These are phyloP conservation scores for Trypoxylus dichotomus DNA, from an alignment of 1,140 invertebrate species.

Conservation along the genomic window DNA sequence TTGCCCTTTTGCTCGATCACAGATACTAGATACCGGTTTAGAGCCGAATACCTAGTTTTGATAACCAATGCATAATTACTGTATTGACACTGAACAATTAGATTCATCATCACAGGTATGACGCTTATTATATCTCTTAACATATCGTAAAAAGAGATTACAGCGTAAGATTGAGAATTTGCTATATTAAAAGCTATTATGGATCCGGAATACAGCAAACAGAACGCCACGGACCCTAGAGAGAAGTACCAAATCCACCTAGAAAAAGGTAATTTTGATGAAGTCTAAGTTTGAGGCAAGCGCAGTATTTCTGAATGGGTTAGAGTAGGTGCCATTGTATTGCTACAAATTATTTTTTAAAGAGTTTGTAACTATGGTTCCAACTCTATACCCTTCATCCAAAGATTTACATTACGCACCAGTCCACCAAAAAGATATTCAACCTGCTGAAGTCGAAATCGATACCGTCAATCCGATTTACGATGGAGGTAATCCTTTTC, in stretches of 20 bases:
- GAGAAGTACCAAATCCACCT: not conserved
- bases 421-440: not conserved
- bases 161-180: not conserved
- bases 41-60: not conserved
- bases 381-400: no score
- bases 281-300: not conserved
- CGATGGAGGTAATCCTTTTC: not conserved
- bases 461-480: not conserved
- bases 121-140: not conserved
- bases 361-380: no score
- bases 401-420: not conserved
- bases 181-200: not conserved
- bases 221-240: not conserved
- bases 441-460: not conserved
- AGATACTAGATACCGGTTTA: not conserved
- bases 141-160: not conserved
- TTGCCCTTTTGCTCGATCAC: not conserved
- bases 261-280: not conserved
- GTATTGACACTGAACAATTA: not conserved
- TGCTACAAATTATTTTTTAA: no score
- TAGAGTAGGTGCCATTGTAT: no score
- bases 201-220: not conserved
- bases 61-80: not conserved
- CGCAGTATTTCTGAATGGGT: no score
- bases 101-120: not conserved